Evolutionary conservation across 2,797 vertebrate species (phyloP).

Genomic region (Sebastes aleutianus): DNA sequence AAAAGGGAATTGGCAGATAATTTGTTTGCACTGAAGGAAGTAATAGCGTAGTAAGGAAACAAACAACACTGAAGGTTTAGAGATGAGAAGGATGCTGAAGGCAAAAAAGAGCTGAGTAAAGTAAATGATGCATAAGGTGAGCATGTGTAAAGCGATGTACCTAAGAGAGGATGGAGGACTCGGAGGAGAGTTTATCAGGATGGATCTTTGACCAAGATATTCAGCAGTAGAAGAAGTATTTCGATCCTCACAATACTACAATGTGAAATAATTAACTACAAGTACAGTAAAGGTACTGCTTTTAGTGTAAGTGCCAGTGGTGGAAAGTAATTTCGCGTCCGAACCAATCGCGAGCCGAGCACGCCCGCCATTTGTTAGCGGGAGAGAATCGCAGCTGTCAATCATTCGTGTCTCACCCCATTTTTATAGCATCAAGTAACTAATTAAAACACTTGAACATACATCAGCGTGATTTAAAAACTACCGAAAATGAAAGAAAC

Average conservation of each 20-base stretch:
- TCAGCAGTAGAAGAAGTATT: background rate
- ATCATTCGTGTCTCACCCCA: no score
- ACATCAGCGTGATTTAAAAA: no score
- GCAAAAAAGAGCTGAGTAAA: background rate
- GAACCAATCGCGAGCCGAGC: no score
- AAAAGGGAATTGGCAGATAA: background rate
- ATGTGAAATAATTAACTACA: background rate
- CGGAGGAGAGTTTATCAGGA: background rate
- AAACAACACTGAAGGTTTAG: background rate
- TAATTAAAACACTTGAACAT: no score
- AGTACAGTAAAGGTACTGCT: background rate
- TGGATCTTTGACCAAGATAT: background rate
- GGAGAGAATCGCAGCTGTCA: no score
- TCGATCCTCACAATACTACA: background rate
- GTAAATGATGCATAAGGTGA: constrained; percentile 22
- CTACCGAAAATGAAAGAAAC: no score
- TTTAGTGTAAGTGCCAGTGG: background rate
- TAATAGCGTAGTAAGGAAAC: background rate
- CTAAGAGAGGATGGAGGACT: background rate
- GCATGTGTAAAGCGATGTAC: constrained; percentile 1
- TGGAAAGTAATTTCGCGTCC: background rate
- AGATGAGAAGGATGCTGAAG: background rate
- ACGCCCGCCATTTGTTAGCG: accelerated
- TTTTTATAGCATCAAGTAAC: no score
- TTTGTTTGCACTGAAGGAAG: constrained; percentile 10